A percentile compares a stretch with the other conserved stretches of the same genome.
phyloP scores from a whole-genome alignment of 1,140 invertebrate species.

The Sesamia nonagrioides region DNA sequence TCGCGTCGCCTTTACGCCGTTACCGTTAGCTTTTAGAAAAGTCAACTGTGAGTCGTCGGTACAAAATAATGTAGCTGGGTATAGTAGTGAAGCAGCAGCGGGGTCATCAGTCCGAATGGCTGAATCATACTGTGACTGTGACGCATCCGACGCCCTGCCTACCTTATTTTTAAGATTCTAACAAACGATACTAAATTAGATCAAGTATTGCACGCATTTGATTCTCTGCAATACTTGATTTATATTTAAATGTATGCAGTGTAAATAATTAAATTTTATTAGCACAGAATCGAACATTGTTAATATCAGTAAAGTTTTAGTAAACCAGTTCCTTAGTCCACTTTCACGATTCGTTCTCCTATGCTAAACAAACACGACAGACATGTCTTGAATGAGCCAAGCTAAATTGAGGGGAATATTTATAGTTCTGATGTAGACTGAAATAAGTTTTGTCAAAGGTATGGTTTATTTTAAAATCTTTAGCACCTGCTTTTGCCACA shows the following conservation, averaged over 20 bases:
- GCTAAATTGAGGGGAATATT: conserved; percentile 7
- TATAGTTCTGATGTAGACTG: not conserved
- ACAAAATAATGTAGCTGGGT: conserved; percentile 55
- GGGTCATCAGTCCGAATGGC: conserved; percentile 75
- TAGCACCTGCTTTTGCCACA: not conserved
- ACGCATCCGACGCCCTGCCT: conserved; percentile 18
- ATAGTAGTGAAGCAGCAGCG: conserved; percentile 55
- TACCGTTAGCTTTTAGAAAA: conserved; percentile 77
- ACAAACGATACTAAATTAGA: conserved; percentile 26
- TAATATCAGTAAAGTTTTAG: conserved; percentile 14
- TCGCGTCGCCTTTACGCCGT: conserved; percentile 52
- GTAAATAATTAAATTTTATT: conserved; percentile 5
- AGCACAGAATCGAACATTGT: not conserved
- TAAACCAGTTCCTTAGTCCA: conserved; percentile 32
- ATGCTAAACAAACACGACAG: conserved; percentile 34
- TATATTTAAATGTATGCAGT: not conserved
- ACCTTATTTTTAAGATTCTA: conserved; percentile 26
- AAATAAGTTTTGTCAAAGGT: not conserved
- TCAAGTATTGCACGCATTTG: conserved; percentile 10
- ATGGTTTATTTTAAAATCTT: not conserved
- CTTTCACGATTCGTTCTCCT: conserved; percentile 39
- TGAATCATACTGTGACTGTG: conserved; percentile 69
- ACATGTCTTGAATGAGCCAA: conserved; percentile 33
- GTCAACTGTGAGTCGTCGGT: conserved; percentile 55
- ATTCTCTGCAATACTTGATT: not conserved